Conservation (phyloP, 2,888 invertebrate species). For the Bedellia somnulentella region DNA sequence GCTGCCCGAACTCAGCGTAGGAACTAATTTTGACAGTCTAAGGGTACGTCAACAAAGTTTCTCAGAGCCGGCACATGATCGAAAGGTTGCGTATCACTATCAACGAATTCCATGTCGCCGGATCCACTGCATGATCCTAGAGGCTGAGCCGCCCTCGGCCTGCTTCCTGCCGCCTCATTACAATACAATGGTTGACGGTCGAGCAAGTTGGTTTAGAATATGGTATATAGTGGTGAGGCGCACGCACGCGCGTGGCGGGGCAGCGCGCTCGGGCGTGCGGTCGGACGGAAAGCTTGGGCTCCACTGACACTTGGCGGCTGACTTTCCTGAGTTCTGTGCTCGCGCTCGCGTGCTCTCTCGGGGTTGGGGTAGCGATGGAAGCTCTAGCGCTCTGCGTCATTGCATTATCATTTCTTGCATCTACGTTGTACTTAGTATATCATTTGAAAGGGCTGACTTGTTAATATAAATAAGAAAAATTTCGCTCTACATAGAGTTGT, state of each 20-base stretch:
- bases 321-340: no score
- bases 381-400: no score
- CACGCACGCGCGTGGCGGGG: conserved; percentile 11
- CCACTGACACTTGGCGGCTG: no score
- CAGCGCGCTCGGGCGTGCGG: conserved; percentile 21
- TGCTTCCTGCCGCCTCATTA: conserved; percentile 20
- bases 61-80: conserved; percentile 14
- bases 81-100: conserved; percentile 19
- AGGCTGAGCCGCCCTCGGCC: conserved; percentile 12
- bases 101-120: conserved; percentile 22
- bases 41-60: no score
- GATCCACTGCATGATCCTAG: conserved; percentile 7
- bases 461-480: no score
- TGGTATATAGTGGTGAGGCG: conserved; percentile 24
- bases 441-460: no score
- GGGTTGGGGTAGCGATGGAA: no score
- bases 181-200: conserved; percentile 27
- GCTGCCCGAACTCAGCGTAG: conserved; percentile 39
- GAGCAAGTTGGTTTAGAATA: conserved; percentile 33
- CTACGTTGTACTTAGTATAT: no score
- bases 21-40: conserved; percentile 44
- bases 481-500: no score
- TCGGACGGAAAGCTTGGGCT: conserved; percentile 22
- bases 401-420: no score
- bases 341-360: no score